Base-by-base conservation (phyloP, 1,140 invertebrate genomes). In the Scaptomyza graminum region DNA sequence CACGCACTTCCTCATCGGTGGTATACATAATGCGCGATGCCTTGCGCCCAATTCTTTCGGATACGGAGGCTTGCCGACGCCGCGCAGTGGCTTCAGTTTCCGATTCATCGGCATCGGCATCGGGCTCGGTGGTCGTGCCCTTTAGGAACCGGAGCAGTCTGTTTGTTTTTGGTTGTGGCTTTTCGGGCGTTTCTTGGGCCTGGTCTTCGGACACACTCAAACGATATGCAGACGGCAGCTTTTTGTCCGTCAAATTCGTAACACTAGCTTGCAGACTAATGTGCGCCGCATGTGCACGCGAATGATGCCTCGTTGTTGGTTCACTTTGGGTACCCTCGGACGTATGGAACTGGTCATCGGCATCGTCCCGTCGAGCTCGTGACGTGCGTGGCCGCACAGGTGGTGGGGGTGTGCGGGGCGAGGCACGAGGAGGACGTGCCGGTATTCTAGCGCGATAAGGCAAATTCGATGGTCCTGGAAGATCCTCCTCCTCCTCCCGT, bases 1-100 rank as follows among this genome's bases (percentile, higher is more conserved):
- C 79, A 12, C 83, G 83, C 15, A 87, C 83, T 34, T 87, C 83
- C 18, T 88, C 83, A 37, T 87, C 83, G 15, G 72, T 79, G 8
- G 76, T 78, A 16, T 85, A 85, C 1, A 75, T 37, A 51, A 85
- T 87, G 0, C 66, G 56, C 0, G 31, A 28, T 0, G 57, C 16
- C 13, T 85, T 85, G 4, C 4, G 18, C 2, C 0, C 18, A 31
- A 7, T 31, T 31, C 4, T 41, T 12, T 41, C 37, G 18, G 18
- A 1, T 22, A 3, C 4, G 18, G 18, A 22, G 18, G 18, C 12
- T 5, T 5, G 37, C 37, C 12, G 37, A 41, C 28, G 28, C 18
- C 18, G 18, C 2, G 18, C 18, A 22, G 1, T 31, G 37, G 37
- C 3, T 0, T 41, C 37, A 39, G 31, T 34, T 8, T 34, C 8